Percentiles rank a stretch among this genome's conserved stretches.
phyloP scores from a whole-genome alignment of 2,797 vertebrate genomes.

The Nannoperca australis region DNA sequence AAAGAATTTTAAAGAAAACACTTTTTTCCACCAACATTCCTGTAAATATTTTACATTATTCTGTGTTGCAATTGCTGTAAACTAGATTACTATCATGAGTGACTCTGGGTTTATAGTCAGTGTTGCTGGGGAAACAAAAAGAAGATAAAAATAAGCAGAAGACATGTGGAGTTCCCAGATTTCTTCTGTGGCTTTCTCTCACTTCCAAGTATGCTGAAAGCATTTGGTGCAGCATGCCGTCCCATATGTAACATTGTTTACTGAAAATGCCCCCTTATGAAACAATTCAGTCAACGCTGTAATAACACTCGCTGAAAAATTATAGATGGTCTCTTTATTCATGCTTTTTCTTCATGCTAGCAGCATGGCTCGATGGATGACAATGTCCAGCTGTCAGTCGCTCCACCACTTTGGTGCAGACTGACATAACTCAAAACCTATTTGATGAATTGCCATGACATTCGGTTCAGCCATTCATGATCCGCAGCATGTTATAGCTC shows the following conservation, averaged over 20 bases:
- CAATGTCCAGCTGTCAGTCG: neutral
- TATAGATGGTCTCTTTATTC: no score
- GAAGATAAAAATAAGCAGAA: conserved; percentile 24
- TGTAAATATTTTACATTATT: conserved; percentile 27
- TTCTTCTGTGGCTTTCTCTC: conserved; percentile 1
- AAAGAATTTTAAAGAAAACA: neutral
- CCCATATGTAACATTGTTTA: conserved; percentile 25
- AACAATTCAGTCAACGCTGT: conserved; percentile 11
- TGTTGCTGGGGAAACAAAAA: conserved; percentile 51
- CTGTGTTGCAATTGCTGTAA: conserved; percentile 11
- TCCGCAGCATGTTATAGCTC: no score
- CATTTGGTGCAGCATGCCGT: conserved; percentile 23
- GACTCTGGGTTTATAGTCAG: neutral
- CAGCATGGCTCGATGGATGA: neutral
- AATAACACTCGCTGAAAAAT: neutral
- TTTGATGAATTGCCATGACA: neutral
- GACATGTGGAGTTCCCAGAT: conserved; percentile 23
- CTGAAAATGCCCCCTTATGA: conserved; percentile 20
- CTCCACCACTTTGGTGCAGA: neutral
- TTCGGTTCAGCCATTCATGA: neutral
- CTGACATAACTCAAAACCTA: neutral
- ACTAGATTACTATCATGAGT: neutral
- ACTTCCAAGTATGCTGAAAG: conserved; percentile 24
- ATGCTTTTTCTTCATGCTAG: neutral
- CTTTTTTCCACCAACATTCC: neutral